A percentile compares a stretch with the other conserved stretches of the same genome.
These are phyloP conservation scores for Clarias gariepinus DNA, from an alignment of 2,113 vertebrate genomes.

Conservation along the genomic window DNA sequence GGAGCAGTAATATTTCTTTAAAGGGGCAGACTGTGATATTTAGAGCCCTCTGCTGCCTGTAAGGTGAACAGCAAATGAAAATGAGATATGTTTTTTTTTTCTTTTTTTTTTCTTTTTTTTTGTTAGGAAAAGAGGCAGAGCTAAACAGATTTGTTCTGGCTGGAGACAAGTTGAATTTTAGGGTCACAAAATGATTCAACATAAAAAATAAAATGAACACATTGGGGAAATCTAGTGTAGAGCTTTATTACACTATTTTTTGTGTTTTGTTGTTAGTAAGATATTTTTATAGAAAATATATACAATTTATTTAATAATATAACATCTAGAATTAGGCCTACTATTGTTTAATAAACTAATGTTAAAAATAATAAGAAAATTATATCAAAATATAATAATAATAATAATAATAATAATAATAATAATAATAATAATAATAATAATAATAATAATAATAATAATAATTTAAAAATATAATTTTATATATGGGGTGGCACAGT, in stretches of 20 bases:
- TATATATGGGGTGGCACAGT: too few relatives aligned
- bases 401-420: too few relatives aligned
- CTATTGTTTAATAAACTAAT: too few relatives aligned
- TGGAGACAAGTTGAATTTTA: neutral
- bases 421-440: too few relatives aligned
- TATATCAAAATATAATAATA: too few relatives aligned
- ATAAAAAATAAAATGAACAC: neutral
- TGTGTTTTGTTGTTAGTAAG: too few relatives aligned
- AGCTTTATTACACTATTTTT: neutral
- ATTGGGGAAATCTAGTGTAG: neutral
- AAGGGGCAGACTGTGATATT: neutral
- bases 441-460: too few relatives aligned
- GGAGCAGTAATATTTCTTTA: neutral
- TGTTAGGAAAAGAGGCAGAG: neutral
- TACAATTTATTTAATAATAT: too few relatives aligned
- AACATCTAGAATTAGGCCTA: too few relatives aligned
- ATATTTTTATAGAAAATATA: neutral
- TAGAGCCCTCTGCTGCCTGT: conserved; percentile 8
- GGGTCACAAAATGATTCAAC: neutral
- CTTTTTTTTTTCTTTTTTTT: neutral
- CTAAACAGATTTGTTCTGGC: neutral
- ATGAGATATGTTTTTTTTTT: neutral
- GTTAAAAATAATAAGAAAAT: too few relatives aligned
- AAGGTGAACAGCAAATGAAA: neutral
- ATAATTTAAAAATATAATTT: too few relatives aligned